Evolutionary conservation across 2,888 invertebrate species (phyloP), one percentile per base, ranked within the genome.

Genomic region (Caenorhabditis sp.): DNA sequence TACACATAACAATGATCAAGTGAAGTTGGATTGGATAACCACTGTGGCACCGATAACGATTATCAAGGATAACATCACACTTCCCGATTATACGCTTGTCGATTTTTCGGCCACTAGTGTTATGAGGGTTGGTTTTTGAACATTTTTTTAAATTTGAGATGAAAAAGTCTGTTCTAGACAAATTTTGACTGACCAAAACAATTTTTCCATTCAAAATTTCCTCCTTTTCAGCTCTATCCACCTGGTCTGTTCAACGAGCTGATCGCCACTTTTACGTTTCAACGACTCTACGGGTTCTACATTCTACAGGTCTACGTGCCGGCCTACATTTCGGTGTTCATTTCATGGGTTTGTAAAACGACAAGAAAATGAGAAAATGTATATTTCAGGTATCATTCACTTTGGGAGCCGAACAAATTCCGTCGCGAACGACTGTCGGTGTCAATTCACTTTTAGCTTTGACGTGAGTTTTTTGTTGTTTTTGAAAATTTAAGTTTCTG

Each of bases 161-260:
- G n/a, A n/a, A n/a, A n/a, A n/a, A n/a, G n/a, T n/a, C n/a, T n/a
- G n/a, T n/a, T 31, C 36, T 8, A 14, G 1, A 5, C 21, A 8
- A 19, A 12, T 3, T 51, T 27, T 54, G 27, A 19, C 43, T 36
- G 24, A 37, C 19, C n/a, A 57, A 14, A 21, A 17, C 49, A 23
- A 17, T 19, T 58, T 27, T n/a, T n/a, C n/a, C n/a, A n/a, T n/a
- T n/a, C n/a, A n/a, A n/a, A n/a, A n/a, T n/a, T n/a, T 36, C 36
- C 36, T 5, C 36, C n/a, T 49, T 72, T 84, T 63, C 67, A 86
- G 84, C 66, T 84, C 21, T 88, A 88, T 69, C 88, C 88, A 12
- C 87, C 88, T 8, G 88, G 88, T 4, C 75, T 86, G 14, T 88
- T 85, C 83, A 82, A 88, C 72, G 88, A 88, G 59, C 78, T 88